Conservation (phyloP, 2,888 invertebrate genomes). For the Archips crataeganus region DNA sequence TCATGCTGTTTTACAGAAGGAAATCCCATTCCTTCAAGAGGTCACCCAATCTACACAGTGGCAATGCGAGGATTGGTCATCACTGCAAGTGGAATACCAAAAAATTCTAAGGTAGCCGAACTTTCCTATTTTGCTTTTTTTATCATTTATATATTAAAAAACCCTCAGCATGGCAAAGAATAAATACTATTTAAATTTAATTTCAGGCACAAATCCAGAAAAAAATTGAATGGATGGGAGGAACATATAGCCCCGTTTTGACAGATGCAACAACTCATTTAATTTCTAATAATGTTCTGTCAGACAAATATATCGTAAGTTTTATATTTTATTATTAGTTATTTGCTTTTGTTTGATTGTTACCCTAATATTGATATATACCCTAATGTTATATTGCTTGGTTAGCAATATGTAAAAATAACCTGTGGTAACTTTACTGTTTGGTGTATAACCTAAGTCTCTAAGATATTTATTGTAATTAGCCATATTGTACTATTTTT, state of each 20-base stretch:
- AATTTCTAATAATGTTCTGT: conserved; percentile 91
- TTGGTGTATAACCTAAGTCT: no score
- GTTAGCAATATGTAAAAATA: no score
- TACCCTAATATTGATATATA: no score
- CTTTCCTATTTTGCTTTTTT: neutral
- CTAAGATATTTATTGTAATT: no score
- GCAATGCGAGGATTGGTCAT: conserved; percentile 92
- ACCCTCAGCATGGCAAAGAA: neutral
- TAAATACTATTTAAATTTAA: neutral
- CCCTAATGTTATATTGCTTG: no score
- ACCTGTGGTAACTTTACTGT: no score
- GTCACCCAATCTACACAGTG: conserved; percentile 91
- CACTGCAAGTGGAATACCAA: conserved; percentile 87
- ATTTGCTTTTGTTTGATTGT: neutral
- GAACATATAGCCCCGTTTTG: conserved; percentile 87
- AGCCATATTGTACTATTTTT: no score
- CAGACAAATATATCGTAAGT: conserved; percentile 91
- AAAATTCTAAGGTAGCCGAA: conserved; percentile 63
- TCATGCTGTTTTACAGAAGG: conserved; percentile 90
- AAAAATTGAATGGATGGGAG: conserved; percentile 92
- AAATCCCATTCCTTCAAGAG: conserved; percentile 90
- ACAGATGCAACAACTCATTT: conserved; percentile 91
- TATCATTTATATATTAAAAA: neutral
- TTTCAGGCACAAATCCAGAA: conserved; percentile 86
- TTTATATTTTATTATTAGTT: conserved; percentile 1